Evolutionary conservation across 1,140 invertebrate genomes (phyloP).

Genomic region (Octopus bimaculoides): DNA sequence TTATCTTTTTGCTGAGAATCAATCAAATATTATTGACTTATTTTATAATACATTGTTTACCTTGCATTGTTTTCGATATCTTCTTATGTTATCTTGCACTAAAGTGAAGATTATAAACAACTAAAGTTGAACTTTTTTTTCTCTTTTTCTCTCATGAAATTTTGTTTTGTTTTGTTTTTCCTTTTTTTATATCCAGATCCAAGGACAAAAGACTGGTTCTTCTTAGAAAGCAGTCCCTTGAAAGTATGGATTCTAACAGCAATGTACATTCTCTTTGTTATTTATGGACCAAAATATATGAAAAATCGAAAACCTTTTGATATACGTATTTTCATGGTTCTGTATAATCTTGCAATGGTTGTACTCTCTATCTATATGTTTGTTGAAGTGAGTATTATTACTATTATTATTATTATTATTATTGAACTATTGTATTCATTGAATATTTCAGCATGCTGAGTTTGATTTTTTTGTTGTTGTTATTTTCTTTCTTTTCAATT

Average conservation of each 20-base stretch:
- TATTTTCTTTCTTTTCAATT: too few species aligned
- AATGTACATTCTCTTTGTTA: conserved; percentile 55
- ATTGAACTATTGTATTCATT: too few species aligned
- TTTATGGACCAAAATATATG: conserved; percentile 78
- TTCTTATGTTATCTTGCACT: too few species aligned
- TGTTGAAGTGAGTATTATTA: conserved; percentile 41
- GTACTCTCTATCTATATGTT: conserved; percentile 75
- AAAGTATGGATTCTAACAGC: conserved; percentile 56
- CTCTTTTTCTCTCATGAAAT: conserved; percentile 25
- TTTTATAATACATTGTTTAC: too few species aligned
- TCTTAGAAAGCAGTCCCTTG: conserved; percentile 54
- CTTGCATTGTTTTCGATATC: too few species aligned
- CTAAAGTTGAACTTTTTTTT: conserved; percentile 9
- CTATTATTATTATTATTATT: background rate
- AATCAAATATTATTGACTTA: too few species aligned
- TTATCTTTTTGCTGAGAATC: too few species aligned
- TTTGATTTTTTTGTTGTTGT: too few species aligned
- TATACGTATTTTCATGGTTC: conserved; percentile 74
- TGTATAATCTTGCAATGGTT: conserved; percentile 84
- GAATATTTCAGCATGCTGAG: too few species aligned
- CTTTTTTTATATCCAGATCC: conserved; percentile 52
- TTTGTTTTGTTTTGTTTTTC: background rate
- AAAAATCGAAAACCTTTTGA: conserved; percentile 82
- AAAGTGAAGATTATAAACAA: too few species aligned
- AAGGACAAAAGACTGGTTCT: conserved; percentile 57